These are phyloP conservation scores for Leptogaster cylindrica DNA, from an alignment of 2,888 invertebrate genomes.

Conservation along the genomic window DNA sequence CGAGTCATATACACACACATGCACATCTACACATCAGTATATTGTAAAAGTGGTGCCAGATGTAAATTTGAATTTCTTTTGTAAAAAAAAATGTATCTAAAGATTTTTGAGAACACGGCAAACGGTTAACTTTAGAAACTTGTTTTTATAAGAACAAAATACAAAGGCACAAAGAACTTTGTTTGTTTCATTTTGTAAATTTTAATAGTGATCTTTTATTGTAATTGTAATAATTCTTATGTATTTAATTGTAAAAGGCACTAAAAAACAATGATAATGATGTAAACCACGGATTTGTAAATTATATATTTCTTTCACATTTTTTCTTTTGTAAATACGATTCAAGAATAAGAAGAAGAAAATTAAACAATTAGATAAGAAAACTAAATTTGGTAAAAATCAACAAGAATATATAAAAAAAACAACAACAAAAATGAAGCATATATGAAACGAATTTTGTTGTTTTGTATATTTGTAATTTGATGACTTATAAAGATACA, in stretches of 20 bases:
- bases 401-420: slow-evolving; percentile 2
- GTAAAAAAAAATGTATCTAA: slow-evolving; percentile 1
- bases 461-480: neutral
- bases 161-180: no score
- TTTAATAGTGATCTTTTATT: no score
- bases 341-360: slow-evolving; percentile 8
- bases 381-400: no score
- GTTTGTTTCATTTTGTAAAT: no score
- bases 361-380: slow-evolving; percentile 4
- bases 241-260: no score
- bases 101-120: neutral
- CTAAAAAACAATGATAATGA: neutral
- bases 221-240: no score
- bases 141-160: no score
- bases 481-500: slow-evolving; percentile 45
- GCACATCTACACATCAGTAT: neutral
- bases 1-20: neutral
- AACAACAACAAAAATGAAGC: neutral
- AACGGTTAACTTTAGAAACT: neutral
- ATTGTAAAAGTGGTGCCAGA: neutral
- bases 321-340: slow-evolving; percentile 30
- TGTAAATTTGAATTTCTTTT: neutral
- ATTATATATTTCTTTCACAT: no score
- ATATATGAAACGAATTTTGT: neutral
- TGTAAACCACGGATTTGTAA: slow-evolving; percentile 18